phyloP scores from a whole-genome alignment of 2,888 invertebrate species.

The Chaitophorus viminalis region DNA sequence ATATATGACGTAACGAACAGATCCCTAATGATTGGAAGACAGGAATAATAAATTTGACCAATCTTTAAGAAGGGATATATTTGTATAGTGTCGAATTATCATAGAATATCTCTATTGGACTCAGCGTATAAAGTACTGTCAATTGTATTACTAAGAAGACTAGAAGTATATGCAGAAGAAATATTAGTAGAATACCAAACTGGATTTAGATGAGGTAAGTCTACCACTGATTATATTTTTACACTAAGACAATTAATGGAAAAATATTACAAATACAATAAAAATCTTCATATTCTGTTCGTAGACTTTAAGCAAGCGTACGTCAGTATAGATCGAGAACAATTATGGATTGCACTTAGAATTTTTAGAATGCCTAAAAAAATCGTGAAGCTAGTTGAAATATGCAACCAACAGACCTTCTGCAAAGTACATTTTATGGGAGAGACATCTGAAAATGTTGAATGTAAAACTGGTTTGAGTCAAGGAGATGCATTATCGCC shows the following conservation, averaged over 20 bases:
- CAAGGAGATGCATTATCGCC: not conserved
- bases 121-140: constrained; percentile 13
- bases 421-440: constrained; percentile 15
- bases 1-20: constrained; percentile 10
- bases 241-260: constrained; percentile 1
- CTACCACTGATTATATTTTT: constrained; percentile 9
- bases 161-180: not conserved
- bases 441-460: not conserved
- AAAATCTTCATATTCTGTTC: constrained; percentile 11
- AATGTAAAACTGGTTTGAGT: not conserved
- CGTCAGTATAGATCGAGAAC: not conserved
- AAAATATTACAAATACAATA: not conserved
- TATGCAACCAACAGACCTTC: not conserved
- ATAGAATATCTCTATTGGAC: not conserved
- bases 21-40: constrained; percentile 5
- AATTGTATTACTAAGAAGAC: not conserved
- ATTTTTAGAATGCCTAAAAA: not conserved
- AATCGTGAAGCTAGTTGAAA: not conserved
- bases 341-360: not conserved
- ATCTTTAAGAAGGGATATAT: constrained; percentile 15
- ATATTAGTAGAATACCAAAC: constrained; percentile 18
- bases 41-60: constrained; percentile 25
- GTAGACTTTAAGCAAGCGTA: constrained; percentile 1
- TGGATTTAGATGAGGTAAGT: constrained; percentile 7
- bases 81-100: constrained; percentile 9